Evolutionary conservation across 2,797 vertebrate species (phyloP).

Genomic region (Chromobotia macracanthus): DNA sequence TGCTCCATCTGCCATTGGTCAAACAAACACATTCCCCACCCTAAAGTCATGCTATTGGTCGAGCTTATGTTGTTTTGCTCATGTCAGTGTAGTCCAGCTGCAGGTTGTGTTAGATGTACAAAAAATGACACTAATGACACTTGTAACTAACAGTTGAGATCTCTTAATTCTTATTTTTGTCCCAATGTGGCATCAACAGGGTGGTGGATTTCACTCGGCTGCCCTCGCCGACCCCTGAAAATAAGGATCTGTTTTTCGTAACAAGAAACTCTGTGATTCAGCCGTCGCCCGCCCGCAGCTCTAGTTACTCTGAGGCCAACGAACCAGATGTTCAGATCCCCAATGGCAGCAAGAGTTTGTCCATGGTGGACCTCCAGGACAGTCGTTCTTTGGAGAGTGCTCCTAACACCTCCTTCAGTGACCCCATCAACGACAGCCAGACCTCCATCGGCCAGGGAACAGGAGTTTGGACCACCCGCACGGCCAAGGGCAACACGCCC

Average conservation of each 20-base stretch:
- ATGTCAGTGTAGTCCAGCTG: too few relatives aligned
- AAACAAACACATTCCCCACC: too few relatives aligned
- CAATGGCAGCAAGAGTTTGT: constrained; percentile 90
- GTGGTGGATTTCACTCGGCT: constrained; percentile 97
- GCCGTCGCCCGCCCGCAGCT: constrained; percentile 86
- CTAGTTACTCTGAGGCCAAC: constrained; percentile 90
- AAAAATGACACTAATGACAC: constrained; percentile 47
- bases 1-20: neutral
- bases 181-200: constrained; percentile 68
- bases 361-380: constrained; percentile 92
- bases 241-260: constrained; percentile 88
- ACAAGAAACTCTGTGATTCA: constrained; percentile 87
- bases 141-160: constrained; percentile 68
- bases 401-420: constrained; percentile 77
- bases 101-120: neutral
- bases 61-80: neutral
- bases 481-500: constrained; percentile 65
- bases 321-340: constrained; percentile 87
- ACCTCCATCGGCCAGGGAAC: constrained; percentile 80
- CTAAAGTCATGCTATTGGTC: neutral
- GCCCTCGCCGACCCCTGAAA: constrained; percentile 96
- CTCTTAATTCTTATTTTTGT: constrained; percentile 26
- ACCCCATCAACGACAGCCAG: constrained; percentile 84
- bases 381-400: constrained; percentile 71
- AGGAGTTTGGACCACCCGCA: constrained; percentile 76